These are phyloP conservation scores for Poeciliopsis turrubarensis DNA, from an alignment of 2,113 vertebrate genomes.

Conservation along the genomic window DNA sequence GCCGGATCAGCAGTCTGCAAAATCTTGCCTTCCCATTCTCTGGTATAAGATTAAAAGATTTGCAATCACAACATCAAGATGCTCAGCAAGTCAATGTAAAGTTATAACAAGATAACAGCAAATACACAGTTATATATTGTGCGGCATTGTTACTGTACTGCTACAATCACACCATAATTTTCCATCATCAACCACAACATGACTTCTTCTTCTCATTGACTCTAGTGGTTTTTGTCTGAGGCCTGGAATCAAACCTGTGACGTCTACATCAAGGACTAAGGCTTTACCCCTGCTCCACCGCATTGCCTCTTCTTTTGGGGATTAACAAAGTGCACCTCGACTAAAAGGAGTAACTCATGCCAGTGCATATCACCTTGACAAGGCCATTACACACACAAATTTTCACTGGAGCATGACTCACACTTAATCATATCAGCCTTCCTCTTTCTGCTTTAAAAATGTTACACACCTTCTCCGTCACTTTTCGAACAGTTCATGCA, in stretches of 20 bases:
- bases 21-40: slow-evolving; percentile 17
- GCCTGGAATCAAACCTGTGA: too few species aligned
- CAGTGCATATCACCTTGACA: slow-evolving; percentile 51
- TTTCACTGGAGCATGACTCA: slow-evolving; percentile 17
- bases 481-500: slow-evolving; percentile 52
- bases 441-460: slow-evolving; percentile 13
- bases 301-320: slow-evolving; percentile 54
- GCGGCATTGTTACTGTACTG: slow-evolving; percentile 63
- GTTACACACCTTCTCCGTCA: slow-evolving; percentile 42
- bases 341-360: slow-evolving; percentile 60
- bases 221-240: too few species aligned
- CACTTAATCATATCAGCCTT: slow-evolving; percentile 33
- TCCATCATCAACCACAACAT: slow-evolving; percentile 64
- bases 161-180: slow-evolving; percentile 57
- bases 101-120: slow-evolving; percentile 61
- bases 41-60: slow-evolving; percentile 49
- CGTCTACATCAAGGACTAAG: too few species aligned
- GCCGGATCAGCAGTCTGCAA: slow-evolving; percentile 59
- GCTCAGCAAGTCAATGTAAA: slow-evolving; percentile 60
- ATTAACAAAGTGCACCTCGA: slow-evolving; percentile 64
- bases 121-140: slow-evolving; percentile 61
- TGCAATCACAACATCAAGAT: slow-evolving; percentile 40
- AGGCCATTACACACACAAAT: slow-evolving; percentile 37
- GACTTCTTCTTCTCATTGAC: slow-evolving; percentile 50
- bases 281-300: too few species aligned